Percentiles rank a stretch among this genome's conserved stretches.
phyloP scores from a whole-genome alignment of 1,140 invertebrate genomes.

The Pseudomyrmex pallidus region DNA sequence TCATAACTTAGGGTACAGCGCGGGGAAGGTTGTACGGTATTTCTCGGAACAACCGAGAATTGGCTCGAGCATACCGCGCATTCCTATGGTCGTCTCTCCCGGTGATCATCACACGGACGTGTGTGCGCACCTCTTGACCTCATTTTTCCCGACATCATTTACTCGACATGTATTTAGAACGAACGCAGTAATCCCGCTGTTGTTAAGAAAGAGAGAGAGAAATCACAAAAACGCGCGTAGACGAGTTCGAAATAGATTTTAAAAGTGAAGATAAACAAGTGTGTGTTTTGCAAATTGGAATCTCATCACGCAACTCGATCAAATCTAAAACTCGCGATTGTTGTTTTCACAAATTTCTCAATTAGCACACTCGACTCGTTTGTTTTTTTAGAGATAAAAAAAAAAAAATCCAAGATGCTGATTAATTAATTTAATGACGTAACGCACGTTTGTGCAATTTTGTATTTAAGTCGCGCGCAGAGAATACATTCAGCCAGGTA shows the following conservation, averaged over 20 bases:
- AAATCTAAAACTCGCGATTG: background rate
- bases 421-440: background rate
- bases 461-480: background rate
- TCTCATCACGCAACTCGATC: background rate
- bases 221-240: background rate
- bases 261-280: no score
- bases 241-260: no score
- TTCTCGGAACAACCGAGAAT: conserved; percentile 69
- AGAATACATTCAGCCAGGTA: background rate
- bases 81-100: conserved; percentile 57
- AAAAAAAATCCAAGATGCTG: background rate
- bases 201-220: background rate
- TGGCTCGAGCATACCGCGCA: conserved; percentile 61
- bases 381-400: background rate
- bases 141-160: conserved; percentile 45
- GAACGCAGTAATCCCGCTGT: background rate
- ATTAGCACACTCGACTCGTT: background rate
- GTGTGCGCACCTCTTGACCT: conserved; percentile 15
- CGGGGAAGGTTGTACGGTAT: conserved; percentile 55
- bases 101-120: conserved; percentile 8
- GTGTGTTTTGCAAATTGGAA: no score
- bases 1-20: conserved; percentile 67
- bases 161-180: background rate
- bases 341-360: background rate
- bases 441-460: background rate